phyloP scores from a whole-genome alignment of 2,113 vertebrate species.

The Osmerus eperlanus region DNA sequence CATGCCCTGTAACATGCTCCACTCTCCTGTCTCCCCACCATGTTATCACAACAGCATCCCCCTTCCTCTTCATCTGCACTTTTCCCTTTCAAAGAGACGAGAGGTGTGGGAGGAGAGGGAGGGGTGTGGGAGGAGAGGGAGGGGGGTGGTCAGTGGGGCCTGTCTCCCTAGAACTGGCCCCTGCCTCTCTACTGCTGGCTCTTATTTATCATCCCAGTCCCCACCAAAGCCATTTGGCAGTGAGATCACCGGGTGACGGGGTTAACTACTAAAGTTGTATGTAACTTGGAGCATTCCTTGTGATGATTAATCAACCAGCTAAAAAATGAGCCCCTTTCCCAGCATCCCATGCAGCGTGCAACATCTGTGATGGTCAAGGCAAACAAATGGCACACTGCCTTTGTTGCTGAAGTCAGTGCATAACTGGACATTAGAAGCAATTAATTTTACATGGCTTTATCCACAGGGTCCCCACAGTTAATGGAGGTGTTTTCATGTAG shows the following conservation, averaged over 20 bases:
- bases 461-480: conserved; percentile 62
- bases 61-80: conserved; percentile 23
- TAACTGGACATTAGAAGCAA: conserved; percentile 70
- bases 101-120: no score
- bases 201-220: conserved; percentile 84
- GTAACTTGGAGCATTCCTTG: conserved; percentile 82
- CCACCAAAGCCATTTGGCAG: conserved; percentile 83
- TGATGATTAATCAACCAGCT: conserved; percentile 90
- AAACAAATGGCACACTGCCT: conserved; percentile 76
- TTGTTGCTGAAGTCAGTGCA: conserved; percentile 70
- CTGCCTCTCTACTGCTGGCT: conserved; percentile 65
- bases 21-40: neutral
- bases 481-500: conserved; percentile 65
- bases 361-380: conserved; percentile 75
- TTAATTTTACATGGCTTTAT: conserved; percentile 74
- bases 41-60: neutral
- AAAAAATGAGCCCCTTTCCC: conserved; percentile 71
- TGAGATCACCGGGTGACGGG: conserved; percentile 82
- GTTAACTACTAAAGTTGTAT: conserved; percentile 95
- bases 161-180: conserved; percentile 57
- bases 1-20: neutral
- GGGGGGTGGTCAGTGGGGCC: conserved; percentile 32
- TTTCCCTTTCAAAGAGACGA: conserved; percentile 40
- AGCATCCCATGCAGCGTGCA: conserved; percentile 71
- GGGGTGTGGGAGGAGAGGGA: no score